Conservation (phyloP, 2,797 vertebrate genomes). For the Chaunax sp. region DNA sequence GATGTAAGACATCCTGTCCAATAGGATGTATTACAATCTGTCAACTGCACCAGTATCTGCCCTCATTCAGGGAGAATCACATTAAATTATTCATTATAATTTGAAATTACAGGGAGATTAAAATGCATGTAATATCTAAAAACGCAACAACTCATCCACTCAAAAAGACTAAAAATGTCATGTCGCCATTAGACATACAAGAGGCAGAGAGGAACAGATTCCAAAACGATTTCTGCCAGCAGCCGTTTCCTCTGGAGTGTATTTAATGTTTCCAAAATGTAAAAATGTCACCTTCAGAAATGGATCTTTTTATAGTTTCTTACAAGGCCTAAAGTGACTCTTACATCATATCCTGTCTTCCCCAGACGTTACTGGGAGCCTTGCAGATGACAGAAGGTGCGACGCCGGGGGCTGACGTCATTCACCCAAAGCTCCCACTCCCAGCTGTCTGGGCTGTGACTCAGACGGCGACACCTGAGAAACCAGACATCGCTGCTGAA, state of each 20-base stretch:
- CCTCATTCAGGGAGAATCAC: not conserved
- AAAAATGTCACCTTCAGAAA: not conserved
- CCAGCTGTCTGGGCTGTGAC: slow-evolving; percentile 22
- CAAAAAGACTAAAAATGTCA: slow-evolving; percentile 20
- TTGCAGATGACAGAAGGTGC: slow-evolving; percentile 20
- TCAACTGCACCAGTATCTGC: not conserved
- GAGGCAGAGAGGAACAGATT: not conserved
- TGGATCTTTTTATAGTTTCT: not conserved
- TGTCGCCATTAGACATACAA: slow-evolving; percentile 26
- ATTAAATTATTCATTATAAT: too few species aligned
- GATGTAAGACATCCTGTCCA: too few species aligned
- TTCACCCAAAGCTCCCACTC: slow-evolving; percentile 7
- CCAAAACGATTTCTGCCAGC: not conserved
- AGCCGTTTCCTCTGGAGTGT: not conserved
- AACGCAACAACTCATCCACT: slow-evolving; percentile 13
- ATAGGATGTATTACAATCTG: too few species aligned
- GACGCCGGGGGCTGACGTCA: slow-evolving; percentile 17
- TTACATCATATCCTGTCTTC: too few species aligned
- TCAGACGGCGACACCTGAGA: slow-evolving; percentile 29
- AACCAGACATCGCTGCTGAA: too few species aligned
- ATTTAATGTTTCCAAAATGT: not conserved
- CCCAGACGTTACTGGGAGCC: slow-evolving; percentile 1
- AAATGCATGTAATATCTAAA: slow-evolving; percentile 16
- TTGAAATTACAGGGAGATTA: too few species aligned
- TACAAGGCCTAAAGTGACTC: not conserved